Evolutionary conservation across 1,140 invertebrate species (phyloP), one percentile per base, ranked within the genome.

Genomic region (Hyles euphorbiae): DNA sequence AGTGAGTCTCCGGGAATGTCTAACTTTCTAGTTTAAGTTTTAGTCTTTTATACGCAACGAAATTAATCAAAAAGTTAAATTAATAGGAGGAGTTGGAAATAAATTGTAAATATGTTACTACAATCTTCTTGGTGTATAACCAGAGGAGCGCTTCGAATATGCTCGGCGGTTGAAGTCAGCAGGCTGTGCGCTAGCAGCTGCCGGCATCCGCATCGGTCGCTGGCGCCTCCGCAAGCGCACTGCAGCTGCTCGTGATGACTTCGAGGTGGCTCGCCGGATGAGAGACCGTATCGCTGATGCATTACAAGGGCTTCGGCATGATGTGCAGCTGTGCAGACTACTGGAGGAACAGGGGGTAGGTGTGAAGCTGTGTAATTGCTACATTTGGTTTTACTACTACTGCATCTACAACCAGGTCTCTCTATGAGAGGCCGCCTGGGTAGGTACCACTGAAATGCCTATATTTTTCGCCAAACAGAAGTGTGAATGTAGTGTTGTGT

Each of bases 81-180:
- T 22, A 22, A 22, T 22, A 22, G 2, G 22, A 22, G 22, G 22
- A 22, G 7, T 48, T 48, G 36, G n/a, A 5, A n/a, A 48, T 10
- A 48, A 48, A 48, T 8, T 8, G 5, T 5, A 5, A 48, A 7
- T 5, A 54, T 7, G 40, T 3, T 46, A 59, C 3, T 46, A 47
- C 12, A 49, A 48, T 60, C 33, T 70, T 64, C 69, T 73, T 71
- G 22, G 22, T 22, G 22, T 22, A 22, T 22, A 22, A 22, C 78
- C 80, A 97, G 96, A 94, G 73, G 96, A 97, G 88, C 90, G 95
- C 72, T 98, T 97, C 86, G 96, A 98, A 78, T 98, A 97, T 88
- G 97, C 97, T 0, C 94, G 96, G 49, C 96, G 96, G 68, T 81
- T 98, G 3, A 98, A 98, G 83, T 90, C 93, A 8, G 95, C 96